Evolutionary conservation across 53 echinoderm and acorn worm species (phyloP).

Genomic region (Apostichopus leukothele): DNA sequence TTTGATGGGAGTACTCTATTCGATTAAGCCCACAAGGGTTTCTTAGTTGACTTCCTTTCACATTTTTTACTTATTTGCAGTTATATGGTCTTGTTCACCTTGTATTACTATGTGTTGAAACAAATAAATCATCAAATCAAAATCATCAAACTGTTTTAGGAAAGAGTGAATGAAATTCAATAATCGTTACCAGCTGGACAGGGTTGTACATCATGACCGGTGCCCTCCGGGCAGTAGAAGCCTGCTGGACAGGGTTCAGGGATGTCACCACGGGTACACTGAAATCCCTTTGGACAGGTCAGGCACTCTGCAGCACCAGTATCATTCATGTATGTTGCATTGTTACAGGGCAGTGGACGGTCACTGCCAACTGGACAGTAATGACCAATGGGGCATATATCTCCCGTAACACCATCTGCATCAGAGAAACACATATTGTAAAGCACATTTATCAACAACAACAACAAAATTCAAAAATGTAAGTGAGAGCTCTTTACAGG

Average conservation of each 20-base stretch:
- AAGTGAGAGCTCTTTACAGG: too few species aligned
- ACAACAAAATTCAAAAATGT: too few species aligned
- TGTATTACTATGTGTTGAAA: too few species aligned
- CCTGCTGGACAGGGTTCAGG: slow-evolving; percentile 92
- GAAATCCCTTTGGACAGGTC: slow-evolving; percentile 78
- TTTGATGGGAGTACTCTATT: too few species aligned
- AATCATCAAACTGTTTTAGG: background rate
- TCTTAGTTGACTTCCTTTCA: too few species aligned
- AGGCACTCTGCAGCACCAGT: slow-evolving; percentile 89
- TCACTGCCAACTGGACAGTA: slow-evolving; percentile 88
- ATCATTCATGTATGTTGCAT: slow-evolving; percentile 96
- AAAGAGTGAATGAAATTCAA: background rate
- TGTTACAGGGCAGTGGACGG: slow-evolving; percentile 92
- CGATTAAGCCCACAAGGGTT: too few species aligned
- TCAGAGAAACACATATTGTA: too few species aligned
- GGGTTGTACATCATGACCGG: slow-evolving; percentile 70
- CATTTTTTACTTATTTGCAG: too few species aligned
- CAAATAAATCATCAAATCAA: too few species aligned
- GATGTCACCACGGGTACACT: slow-evolving; percentile 67
- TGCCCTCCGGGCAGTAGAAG: slow-evolving; percentile 84
- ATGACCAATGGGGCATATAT: slow-evolving; percentile 94
- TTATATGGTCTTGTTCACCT: too few species aligned
- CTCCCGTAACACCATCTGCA: slow-evolving; percentile 83
- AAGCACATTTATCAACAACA: too few species aligned
- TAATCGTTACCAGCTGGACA: slow-evolving; percentile 75